phyloP scores from a whole-genome alignment of 1,140 invertebrate genomes.

The Lysiphlebus fabarum region DNA sequence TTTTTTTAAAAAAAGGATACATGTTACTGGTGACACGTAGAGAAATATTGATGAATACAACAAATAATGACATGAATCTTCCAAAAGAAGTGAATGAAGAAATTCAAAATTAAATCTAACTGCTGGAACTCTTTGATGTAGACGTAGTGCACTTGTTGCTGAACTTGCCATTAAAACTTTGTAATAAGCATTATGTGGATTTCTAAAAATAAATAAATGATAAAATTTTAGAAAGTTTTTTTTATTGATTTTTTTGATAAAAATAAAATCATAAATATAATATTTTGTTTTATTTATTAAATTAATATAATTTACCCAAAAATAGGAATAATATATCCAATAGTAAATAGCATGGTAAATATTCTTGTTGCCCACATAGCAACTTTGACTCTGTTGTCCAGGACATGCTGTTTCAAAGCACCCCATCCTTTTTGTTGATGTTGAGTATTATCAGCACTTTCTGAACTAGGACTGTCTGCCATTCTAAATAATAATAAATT shows the following conservation, averaged over 20 bases:
- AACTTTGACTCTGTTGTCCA: slow-evolving; percentile 80
- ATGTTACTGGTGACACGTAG: slow-evolving; percentile 79
- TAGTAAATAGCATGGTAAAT: slow-evolving; percentile 76
- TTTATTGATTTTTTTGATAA: background rate
- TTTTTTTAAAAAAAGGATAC: slow-evolving; percentile 72
- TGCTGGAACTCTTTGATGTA: slow-evolving; percentile 87
- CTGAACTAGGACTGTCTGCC: slow-evolving; percentile 39
- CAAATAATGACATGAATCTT: slow-evolving; percentile 96
- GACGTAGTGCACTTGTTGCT: slow-evolving; percentile 85
- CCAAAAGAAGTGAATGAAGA: slow-evolving; percentile 71
- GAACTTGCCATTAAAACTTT: slow-evolving; percentile 88
- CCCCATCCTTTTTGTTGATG: slow-evolving; percentile 54
- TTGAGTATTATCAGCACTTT: slow-evolving; percentile 26
- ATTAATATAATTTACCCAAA: slow-evolving; percentile 72
- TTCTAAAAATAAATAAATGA: slow-evolving; percentile 56
- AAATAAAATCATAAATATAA: too few species aligned
- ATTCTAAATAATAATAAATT: slow-evolving; percentile 34
- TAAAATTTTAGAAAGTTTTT: background rate
- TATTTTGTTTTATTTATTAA: slow-evolving; percentile 2
- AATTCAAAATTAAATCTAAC: slow-evolving; percentile 81
- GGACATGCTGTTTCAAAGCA: slow-evolving; percentile 68
- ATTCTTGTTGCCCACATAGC: slow-evolving; percentile 80
- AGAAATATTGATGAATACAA: slow-evolving; percentile 93
- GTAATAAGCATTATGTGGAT: slow-evolving; percentile 82
- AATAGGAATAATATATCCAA: slow-evolving; percentile 82